Conservation (phyloP, 2,797 vertebrate species). For the Paratrypauchen microcephalus region DNA sequence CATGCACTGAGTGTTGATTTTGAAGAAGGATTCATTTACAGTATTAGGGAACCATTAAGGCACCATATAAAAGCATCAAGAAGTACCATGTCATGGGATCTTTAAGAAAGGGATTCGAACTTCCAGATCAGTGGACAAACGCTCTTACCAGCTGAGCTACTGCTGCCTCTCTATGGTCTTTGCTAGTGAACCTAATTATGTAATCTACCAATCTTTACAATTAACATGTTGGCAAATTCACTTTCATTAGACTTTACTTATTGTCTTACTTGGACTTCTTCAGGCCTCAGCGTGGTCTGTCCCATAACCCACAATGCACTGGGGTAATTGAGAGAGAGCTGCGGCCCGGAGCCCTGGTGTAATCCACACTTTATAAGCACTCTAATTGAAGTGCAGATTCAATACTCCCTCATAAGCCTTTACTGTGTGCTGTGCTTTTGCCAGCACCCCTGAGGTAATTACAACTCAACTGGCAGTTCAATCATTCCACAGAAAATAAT, state of each 20-base stretch:
- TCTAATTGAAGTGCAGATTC: constrained; percentile 95
- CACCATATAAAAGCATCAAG: no score
- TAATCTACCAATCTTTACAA: not conserved
- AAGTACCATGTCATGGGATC: no score
- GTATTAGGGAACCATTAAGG: no score
- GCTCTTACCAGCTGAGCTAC: no score
- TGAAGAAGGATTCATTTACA: no score
- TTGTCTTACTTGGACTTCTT: constrained; percentile 16
- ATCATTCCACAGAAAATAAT: constrained; percentile 74
- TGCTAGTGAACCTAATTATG: not conserved
- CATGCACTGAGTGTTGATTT: no score
- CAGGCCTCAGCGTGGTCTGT: constrained; percentile 29
- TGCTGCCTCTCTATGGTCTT: not conserved
- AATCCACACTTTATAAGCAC: constrained; percentile 86
- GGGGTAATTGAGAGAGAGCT: constrained; percentile 83
- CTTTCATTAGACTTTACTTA: constrained; percentile 2
- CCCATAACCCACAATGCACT: constrained; percentile 44
- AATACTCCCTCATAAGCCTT: constrained; percentile 83
- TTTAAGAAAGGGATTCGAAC: no score
- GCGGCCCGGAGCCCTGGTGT: constrained; percentile 75
- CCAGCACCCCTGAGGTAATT: constrained; percentile 87
- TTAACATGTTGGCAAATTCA: constrained; percentile 15
- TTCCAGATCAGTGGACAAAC: no score
- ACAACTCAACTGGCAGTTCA: constrained; percentile 84
- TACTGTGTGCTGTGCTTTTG: constrained; percentile 77